A percentile compares a stretch with the other conserved stretches of the same genome.
Evolutionary conservation across 2,113 vertebrate species (phyloP).

Genomic region (Burhinus bistriatus): DNA sequence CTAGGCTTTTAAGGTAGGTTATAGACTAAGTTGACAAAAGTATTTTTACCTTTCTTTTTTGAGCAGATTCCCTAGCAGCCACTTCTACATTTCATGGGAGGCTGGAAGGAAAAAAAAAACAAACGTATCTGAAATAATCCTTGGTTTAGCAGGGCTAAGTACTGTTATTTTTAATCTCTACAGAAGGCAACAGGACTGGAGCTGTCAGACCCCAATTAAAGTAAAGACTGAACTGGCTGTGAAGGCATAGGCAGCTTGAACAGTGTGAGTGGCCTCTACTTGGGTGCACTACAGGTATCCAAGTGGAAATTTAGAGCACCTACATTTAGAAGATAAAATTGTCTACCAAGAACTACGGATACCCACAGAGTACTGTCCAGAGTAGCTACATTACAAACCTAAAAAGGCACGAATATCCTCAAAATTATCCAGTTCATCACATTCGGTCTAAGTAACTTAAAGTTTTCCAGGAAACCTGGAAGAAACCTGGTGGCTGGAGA

Average conservation of each 20-base stretch:
- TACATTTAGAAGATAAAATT: neutral
- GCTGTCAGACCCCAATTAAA: neutral
- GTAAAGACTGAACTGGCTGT: neutral
- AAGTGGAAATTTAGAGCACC: neutral
- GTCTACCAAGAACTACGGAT: neutral
- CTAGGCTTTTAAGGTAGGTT: neutral
- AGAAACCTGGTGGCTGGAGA: neutral
- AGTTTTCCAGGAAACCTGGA: neutral
- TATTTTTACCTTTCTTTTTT: neutral
- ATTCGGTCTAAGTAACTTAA: neutral
- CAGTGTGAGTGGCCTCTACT: neutral
- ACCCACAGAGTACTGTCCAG: neutral
- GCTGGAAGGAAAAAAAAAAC: neutral
- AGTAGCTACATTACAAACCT: neutral
- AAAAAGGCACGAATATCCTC: neutral
- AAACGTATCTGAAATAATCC: neutral
- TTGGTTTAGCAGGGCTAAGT: neutral
- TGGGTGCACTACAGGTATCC: neutral
- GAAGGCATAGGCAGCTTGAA: neutral
- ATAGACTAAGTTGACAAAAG: neutral
- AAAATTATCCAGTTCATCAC: neutral
- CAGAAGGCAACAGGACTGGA: neutral
- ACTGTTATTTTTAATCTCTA: neutral
- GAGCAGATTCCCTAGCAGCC: neutral
- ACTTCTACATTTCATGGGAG: neutral